These are phyloP conservation scores for Sterna hirundo DNA, from an alignment of 2,113 vertebrate genomes.

Conservation along the genomic window DNA sequence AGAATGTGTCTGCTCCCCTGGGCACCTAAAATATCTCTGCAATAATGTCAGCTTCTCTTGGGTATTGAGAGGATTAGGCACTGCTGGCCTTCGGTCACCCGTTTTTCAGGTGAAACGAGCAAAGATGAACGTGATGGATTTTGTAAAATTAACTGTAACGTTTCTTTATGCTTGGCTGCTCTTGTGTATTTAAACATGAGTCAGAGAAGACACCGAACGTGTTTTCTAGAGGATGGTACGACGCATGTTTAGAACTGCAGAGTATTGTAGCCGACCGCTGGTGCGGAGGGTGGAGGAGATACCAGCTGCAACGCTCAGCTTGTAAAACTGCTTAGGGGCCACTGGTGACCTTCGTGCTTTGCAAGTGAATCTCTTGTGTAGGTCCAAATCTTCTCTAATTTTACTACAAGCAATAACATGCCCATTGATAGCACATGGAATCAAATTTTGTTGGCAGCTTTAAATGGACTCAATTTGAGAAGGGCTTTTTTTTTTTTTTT, in stretches of 20 bases:
- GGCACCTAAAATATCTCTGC: background rate
- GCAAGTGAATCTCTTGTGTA: background rate
- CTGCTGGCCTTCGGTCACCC: background rate
- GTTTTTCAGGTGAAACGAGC: fast-evolving
- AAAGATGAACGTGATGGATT: fast-evolving
- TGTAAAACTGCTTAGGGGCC: background rate
- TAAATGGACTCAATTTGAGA: background rate
- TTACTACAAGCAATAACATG: conserved; percentile 45
- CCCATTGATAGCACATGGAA: background rate
- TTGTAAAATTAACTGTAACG: background rate
- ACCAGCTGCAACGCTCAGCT: background rate
- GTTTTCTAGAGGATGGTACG: background rate
- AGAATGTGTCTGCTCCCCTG: background rate
- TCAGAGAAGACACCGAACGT: background rate
- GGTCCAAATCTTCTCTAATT: background rate
- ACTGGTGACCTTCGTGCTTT: background rate
- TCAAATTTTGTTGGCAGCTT: background rate
- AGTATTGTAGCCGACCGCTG: background rate
- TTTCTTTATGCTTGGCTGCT: background rate
- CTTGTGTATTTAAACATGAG: background rate
- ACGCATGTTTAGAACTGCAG: background rate
- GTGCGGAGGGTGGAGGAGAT: background rate
- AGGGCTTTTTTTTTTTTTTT: background rate
- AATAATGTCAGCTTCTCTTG: background rate
- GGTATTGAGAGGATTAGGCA: background rate